Base-by-base conservation (phyloP, 1,140 invertebrate species). In the Cepaea nemoralis region DNA sequence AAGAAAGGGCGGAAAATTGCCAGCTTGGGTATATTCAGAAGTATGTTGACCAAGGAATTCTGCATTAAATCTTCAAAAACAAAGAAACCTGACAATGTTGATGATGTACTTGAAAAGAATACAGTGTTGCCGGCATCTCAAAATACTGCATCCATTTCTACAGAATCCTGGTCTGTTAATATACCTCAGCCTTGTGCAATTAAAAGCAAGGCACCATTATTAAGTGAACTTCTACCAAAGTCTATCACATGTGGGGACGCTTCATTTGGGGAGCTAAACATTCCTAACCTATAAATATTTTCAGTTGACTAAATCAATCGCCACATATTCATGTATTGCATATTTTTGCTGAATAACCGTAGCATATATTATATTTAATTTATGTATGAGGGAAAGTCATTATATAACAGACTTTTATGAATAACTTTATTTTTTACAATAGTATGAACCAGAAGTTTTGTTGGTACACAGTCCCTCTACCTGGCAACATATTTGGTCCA, bases 1-100 rank as follows among this genome's bases (percentile, higher is more conserved):
- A 79, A 79, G 42, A 79, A 79, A n/a, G 66, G 42, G 19, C 69
- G 48, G 42, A 79, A 70, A 35, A 16, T 45, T 2, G 77, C 77
- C 8, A 79, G 66, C 16, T 24, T 69, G 66, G 77, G 59, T 33
- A 79, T 79, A 42, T 79, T 79, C 42, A 59, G 66, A 42, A 63
- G 27, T 31, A 40, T 79, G 27, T 48, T 79, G 12, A 16, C 40
- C 40, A 79, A 70, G 33, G 77, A 79, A 31, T 79, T 79, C 37
- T 35, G 75, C 19, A 77, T 77, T 5, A 77, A 77, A 40, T 40
- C 69, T 39, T 39, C 19, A 10, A 70, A 70, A 42, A 12, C 39
- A 24, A 70, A 39, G 69, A 70, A 42, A n/a, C 35, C 10, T 6
- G 59, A 63, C 2, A 63, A 31, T 19, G 6, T 16, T 63, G 27